Evolutionary conservation across 37 sponge, comb jelly and placozoan species (phyloP).

Genomic region (Geodia barretti): DNA sequence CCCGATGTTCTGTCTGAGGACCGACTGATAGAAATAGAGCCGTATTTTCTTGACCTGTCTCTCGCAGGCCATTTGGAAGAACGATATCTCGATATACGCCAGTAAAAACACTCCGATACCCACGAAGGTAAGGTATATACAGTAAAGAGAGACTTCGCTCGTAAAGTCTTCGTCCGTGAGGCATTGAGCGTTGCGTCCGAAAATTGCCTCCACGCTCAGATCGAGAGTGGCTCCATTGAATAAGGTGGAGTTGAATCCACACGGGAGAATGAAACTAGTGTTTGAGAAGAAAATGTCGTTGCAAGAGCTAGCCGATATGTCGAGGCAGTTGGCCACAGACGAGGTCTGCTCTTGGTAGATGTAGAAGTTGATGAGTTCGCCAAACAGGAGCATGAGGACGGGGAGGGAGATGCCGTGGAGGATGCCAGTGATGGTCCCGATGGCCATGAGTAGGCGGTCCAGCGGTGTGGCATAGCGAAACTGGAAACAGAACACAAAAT

Average conservation of each 20-base stretch:
- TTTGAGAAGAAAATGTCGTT: background rate
- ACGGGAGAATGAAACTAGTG: background rate
- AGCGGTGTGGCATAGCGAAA: conserved; percentile 34
- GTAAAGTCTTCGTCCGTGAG: conserved; percentile 10
- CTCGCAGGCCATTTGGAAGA: conserved; percentile 67
- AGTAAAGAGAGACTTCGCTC: background rate
- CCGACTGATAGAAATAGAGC: conserved; percentile 45
- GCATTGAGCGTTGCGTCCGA: background rate
- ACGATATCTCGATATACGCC: conserved; percentile 52
- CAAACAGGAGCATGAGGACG: conserved; percentile 44
- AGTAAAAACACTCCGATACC: conserved; percentile 48
- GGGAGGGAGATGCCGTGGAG: conserved; percentile 58
- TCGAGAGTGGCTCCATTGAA: background rate
- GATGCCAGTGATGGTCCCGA: conserved; percentile 27
- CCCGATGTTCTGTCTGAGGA: conserved; percentile 82
- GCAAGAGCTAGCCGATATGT: background rate
- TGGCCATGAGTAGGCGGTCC: conserved; percentile 51
- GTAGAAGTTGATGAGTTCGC: conserved; percentile 29
- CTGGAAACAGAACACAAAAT: too few relatives aligned
- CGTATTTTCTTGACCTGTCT: conserved; percentile 75
- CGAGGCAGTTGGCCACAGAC: background rate
- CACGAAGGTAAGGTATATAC: conserved; percentile 10
- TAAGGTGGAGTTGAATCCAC: background rate
- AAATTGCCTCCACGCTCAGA: background rate
- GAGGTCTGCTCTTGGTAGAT: conserved; percentile 16